Evolutionary conservation across 2,888 invertebrate genomes (phyloP), one percentile per base, ranked within the genome.

Genomic region (Druceiella hillmani): DNA sequence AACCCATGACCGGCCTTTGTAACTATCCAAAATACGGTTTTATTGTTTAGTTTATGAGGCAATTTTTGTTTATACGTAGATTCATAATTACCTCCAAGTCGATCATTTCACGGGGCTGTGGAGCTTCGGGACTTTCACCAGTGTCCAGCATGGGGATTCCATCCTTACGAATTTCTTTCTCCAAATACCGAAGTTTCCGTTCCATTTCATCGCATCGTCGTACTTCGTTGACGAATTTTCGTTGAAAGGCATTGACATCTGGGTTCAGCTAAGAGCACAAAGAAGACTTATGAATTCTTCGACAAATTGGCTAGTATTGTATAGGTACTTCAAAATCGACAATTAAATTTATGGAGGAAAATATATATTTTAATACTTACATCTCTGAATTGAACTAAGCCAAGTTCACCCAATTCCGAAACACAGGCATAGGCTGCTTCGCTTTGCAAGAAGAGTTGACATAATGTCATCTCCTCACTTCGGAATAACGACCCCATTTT

Each of bases 191-290:
- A 14, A 97, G 75, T 63, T 95, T 97, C 41, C 97, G 78, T 69
- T 97, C 95, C 98, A 99, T 97, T 70, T 98, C 98, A 68, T 98
- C 97, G 62, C 95, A 98, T 34, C 98, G 81, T 32, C 97, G 83
- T 29, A 98, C 94, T 68, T 98, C 98, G 64, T 92, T 94, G 43
- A 98, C 97, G 70, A 97, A 98, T 63, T 97, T 97, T 47, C 97
- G 79, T 83, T 98, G 97, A 62, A 98, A 98, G 26, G 93, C 92
- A 71, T 97, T 98, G 14, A 95, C 92, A 65, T 95, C 93, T 2
- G 93, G 92, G 69, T 97, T 98, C 43, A 97, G 71, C 97, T 97
- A 55, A 12, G 15, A 3, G 15, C 5, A 26, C 26, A 9, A 26
- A 11, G n/a, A 12, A 5, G 4, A 11, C 12, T 20, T 7, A 20